Evolutionary conservation across 2,888 invertebrate species (phyloP).

Genomic region (Synergus japonicus): DNA sequence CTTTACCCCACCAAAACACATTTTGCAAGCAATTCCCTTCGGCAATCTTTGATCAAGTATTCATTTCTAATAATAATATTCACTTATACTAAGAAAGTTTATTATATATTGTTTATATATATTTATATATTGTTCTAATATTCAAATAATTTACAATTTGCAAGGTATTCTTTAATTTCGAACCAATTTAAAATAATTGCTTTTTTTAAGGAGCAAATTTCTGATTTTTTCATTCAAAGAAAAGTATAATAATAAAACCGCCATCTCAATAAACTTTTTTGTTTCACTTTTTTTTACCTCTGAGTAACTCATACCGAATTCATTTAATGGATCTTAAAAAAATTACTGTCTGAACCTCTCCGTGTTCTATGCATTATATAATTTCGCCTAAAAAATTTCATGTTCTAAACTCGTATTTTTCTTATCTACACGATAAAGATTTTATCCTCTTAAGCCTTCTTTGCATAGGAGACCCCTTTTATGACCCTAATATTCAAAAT

Average conservation of each 20-base stretch:
- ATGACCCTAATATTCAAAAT: neutral
- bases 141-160: neutral
- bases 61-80: no score
- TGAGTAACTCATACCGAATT: neutral
- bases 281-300: neutral
- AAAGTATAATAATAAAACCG: no score
- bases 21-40: neutral
- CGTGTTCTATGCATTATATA: neutral
- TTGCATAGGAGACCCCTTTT: neutral
- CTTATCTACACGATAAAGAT: neutral
- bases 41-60: neutral
- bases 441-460: neutral
- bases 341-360: neutral
- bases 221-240: no score
- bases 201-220: neutral
- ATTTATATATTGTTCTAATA: neutral
- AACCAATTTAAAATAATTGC: neutral
- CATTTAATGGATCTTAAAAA: neutral
- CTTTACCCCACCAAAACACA: constrained; percentile 8
- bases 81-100: no score
- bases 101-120: no score
- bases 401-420: neutral
- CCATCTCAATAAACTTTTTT: neutral
- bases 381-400: neutral
- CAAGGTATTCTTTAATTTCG: neutral